These are phyloP conservation scores for Enteromius mattozi DNA, from an alignment of 2,797 vertebrate genomes.

Conservation along the genomic window DNA sequence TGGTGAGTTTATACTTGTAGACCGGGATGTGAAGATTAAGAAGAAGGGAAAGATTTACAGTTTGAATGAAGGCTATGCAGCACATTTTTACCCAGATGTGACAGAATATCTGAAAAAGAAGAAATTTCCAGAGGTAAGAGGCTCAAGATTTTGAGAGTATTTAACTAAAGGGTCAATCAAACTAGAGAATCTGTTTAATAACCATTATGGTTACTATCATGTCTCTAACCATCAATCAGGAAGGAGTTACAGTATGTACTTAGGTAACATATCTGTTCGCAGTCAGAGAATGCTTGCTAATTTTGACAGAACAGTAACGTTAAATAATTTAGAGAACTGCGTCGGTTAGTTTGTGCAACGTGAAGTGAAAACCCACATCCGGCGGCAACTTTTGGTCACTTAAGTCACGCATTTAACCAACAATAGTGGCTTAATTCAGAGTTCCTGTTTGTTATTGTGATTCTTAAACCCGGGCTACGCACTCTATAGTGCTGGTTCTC, in stretches of 20 bases:
- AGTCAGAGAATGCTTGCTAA: neutral
- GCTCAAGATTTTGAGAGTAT: neutral
- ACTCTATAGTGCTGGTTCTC: neutral
- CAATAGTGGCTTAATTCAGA: neutral
- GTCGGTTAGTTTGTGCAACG: neutral
- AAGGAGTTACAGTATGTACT: slow-evolving; percentile 7
- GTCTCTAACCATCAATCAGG: slow-evolving; percentile 6
- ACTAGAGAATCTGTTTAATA: neutral
- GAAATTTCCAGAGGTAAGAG: slow-evolving; percentile 88
- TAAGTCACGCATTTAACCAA: neutral
- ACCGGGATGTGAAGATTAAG: slow-evolving; percentile 90
- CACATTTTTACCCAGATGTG: slow-evolving; percentile 89
- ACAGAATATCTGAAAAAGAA: slow-evolving; percentile 93
- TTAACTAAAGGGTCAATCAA: neutral
- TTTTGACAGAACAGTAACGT: neutral
- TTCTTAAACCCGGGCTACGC: neutral
- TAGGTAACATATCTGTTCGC: slow-evolving; percentile 19
- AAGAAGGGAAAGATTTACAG: slow-evolving; percentile 97
- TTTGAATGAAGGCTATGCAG: slow-evolving; percentile 94
- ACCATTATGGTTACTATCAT: neutral
- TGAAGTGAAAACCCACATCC: neutral
- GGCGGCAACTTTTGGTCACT: neutral
- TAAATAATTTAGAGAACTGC: neutral
- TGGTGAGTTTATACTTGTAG: slow-evolving; percentile 95
- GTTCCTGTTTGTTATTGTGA: neutral